These are phyloP conservation scores for Amblyjoppa fuscipennis DNA, from an alignment of 2,888 invertebrate species.

Conservation along the genomic window DNA sequence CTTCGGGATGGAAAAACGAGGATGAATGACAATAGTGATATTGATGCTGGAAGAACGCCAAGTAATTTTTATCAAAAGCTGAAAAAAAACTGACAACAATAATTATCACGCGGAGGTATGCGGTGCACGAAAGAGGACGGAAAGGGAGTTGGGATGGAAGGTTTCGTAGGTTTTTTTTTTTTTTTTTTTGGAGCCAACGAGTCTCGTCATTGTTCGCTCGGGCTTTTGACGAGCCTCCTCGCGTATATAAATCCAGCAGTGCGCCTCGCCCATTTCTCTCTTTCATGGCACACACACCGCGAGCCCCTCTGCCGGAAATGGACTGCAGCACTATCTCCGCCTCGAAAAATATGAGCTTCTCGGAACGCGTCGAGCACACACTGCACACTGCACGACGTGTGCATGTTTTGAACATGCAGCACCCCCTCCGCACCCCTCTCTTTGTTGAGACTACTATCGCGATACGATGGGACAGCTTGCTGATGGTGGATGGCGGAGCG, in stretches of 20 bases:
- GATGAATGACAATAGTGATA: slow-evolving; percentile 6
- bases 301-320: slow-evolving; percentile 65
- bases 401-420: slow-evolving; percentile 49
- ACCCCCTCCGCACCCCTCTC: slow-evolving; percentile 20
- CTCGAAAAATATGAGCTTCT: slow-evolving; percentile 66
- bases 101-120: not conserved
- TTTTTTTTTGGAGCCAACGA: slow-evolving; percentile 46
- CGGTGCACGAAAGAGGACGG: slow-evolving; percentile 22
- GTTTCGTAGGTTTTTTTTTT: slow-evolving; percentile 30
- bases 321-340: slow-evolving; percentile 61
- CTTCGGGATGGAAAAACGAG: not conserved
- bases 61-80: not conserved
- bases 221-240: slow-evolving; percentile 59
- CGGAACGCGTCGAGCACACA: slow-evolving; percentile 33
- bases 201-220: slow-evolving; percentile 61
- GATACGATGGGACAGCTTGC: slow-evolving; percentile 58
- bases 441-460: slow-evolving; percentile 69
- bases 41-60: slow-evolving; percentile 25
- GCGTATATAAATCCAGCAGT: slow-evolving; percentile 55
- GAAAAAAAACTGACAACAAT: not conserved
- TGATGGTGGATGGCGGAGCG: slow-evolving; percentile 52
- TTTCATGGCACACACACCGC: slow-evolving; percentile 53
- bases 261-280: slow-evolving; percentile 60
- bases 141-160: slow-evolving; percentile 11
- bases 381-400: not conserved